phyloP scores from a whole-genome alignment of 2,113 vertebrate genomes.

The Orientallactaga bullata region DNA sequence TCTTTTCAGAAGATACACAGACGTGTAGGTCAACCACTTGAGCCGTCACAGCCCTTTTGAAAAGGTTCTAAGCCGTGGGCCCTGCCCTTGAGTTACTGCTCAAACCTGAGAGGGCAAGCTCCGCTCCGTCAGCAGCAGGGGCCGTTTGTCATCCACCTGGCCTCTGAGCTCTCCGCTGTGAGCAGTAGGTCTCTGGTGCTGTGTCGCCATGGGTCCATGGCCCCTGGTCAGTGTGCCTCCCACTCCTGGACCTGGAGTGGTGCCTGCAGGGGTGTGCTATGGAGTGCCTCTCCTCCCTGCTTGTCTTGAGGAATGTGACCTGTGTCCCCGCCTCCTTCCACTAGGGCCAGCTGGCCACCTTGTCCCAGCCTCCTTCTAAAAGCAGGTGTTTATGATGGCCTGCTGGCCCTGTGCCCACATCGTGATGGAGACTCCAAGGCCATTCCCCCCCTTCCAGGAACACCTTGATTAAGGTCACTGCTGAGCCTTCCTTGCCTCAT shows the following conservation, averaged over 20 bases:
- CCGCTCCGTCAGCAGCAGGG: background rate
- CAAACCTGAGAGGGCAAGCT: background rate
- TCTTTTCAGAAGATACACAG: background rate
- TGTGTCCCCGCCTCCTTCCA: background rate
- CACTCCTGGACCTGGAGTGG: background rate
- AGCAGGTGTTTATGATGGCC: background rate
- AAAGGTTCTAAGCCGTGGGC: background rate
- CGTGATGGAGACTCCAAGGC: no score
- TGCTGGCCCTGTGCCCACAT: background rate
- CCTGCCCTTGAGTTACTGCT: background rate
- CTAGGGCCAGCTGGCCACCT: background rate
- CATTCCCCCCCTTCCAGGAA: background rate
- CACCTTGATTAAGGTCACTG: background rate
- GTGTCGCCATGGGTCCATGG: background rate
- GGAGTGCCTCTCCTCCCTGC: background rate
- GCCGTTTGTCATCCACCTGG: background rate
- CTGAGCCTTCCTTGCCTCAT: background rate
- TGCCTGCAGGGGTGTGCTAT: background rate
- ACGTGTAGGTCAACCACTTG: background rate
- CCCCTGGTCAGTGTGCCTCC: background rate
- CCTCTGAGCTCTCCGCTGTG: constrained; percentile 17
- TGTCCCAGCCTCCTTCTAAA: no score
- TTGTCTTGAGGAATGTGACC: background rate
- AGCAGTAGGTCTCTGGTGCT: background rate
- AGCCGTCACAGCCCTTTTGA: accelerated